Evolutionary conservation across 2,113 vertebrate species (phyloP), one percentile per base, ranked within the genome.

Genomic region (Solea senegalensis): DNA sequence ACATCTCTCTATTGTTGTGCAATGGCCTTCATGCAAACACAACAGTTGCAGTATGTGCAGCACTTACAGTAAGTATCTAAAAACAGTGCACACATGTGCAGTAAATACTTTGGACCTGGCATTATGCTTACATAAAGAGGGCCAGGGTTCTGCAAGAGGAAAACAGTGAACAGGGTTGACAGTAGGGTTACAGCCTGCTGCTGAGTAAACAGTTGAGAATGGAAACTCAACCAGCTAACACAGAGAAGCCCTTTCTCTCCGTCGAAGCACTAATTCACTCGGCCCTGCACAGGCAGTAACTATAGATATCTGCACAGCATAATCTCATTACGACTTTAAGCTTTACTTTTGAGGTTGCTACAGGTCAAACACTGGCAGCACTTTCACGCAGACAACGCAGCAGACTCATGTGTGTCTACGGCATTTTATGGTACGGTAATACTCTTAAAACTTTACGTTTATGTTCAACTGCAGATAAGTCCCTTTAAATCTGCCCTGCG

Each of bases 311-410:
- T 90, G 49, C 70, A 82, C 62, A 65, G 72, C 16, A 16, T 88
- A 93, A 93, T 92, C 90, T 88, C 76, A 86, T 91, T 91, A 90
- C 41, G 84, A 86, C 65, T 81, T 68, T 88, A 91, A 89, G 84
- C 82, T 78, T 81, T 67, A 80, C 84, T 89, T 86, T 86, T 76
- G 78, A 91, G 86, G 88, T 87, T 88, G 78, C 79, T 68, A 74
- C 69, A 78, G 86, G 77, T 83, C 52, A 51, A 74, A 79, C 11
- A 50, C 68, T 55, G 65, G 65, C 46, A 43, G 54, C 48, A 46
- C 57, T 59, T 78, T 70, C 45, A 72, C 45, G 9, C 10, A 53
- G 52, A 66, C 27, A 40, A n/a, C 43, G 5, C 13, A 44, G 34
- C 34, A 34, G 34, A 34, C 34, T 64, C 44, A 46, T 27, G 51